Evolutionary conservation across 1,140 invertebrate species (phyloP).

Genomic region (Leptinotarsa undecemlineata): DNA sequence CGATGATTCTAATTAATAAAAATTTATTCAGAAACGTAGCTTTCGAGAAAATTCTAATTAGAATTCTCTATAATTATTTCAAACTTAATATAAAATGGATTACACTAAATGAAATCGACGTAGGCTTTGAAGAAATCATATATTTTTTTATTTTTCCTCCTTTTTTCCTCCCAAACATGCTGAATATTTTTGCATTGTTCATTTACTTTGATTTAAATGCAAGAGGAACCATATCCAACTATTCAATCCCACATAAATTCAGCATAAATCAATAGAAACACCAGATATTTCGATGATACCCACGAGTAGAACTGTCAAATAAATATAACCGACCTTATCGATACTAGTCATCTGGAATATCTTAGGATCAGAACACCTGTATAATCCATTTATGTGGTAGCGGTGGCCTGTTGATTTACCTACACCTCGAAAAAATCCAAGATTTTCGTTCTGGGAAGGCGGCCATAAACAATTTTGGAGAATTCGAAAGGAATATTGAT

Average conservation of each 20-base stretch:
- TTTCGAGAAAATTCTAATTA: too few relatives aligned
- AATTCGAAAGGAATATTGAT: conserved; percentile 31
- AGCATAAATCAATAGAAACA: conserved; percentile 24
- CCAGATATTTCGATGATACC: conserved; percentile 9
- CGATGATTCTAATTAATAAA: too few relatives aligned
- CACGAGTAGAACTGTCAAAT: conserved; percentile 25
- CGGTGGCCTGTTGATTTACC: conserved; percentile 4
- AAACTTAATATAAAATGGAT: too few relatives aligned
- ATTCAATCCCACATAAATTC: conserved; percentile 28
- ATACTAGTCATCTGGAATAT: conserved; percentile 26
- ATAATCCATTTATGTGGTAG: conserved; percentile 7
- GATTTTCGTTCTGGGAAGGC: conserved; percentile 28
- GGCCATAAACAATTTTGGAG: conserved; percentile 29
- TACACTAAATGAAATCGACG: too few relatives aligned
- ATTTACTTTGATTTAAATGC: conserved; percentile 13
- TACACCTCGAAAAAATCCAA: conserved; percentile 22
- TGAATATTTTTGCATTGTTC: not conserved
- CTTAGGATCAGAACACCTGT: conserved; percentile 27
- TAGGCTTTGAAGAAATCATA: too few relatives aligned
- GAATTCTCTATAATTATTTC: too few relatives aligned
- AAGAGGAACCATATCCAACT: not conserved
- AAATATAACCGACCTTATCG: conserved; percentile 25
- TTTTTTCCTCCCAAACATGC: too few relatives aligned
- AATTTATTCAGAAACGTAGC: too few relatives aligned
- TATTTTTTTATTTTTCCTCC: too few relatives aligned